These are phyloP conservation scores for Lethenteron camtschaticum DNA, from an alignment of 2,113 vertebrate species.

Conservation along the genomic window DNA sequence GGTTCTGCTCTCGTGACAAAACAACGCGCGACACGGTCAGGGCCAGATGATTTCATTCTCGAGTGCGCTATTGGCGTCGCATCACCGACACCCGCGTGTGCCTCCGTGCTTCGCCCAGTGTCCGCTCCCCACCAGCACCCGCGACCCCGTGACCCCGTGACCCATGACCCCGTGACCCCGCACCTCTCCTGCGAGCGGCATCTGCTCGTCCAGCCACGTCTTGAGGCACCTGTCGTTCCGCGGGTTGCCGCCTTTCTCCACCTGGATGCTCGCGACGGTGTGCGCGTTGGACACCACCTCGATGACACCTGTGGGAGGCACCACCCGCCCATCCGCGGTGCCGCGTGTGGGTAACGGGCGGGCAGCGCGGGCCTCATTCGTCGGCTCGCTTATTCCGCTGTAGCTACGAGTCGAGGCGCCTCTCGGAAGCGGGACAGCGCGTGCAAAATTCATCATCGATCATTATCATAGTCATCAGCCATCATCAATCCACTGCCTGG, in stretches of 20 bases:
- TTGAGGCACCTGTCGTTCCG: conserved; percentile 70
- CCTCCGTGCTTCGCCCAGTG: background rate
- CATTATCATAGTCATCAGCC: background rate
- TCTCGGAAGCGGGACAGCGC: background rate
- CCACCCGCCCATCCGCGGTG: background rate
- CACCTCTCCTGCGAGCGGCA: conserved; percentile 73
- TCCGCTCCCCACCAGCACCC: background rate
- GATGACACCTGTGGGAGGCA: conserved; percentile 53
- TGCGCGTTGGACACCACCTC: conserved; percentile 92
- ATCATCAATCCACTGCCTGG: background rate
- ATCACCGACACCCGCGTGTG: background rate
- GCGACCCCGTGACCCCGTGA: background rate
- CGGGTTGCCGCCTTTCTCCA: conserved; percentile 85
- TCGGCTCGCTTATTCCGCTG: background rate
- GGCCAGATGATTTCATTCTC: too few species aligned
- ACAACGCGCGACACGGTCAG: background rate
- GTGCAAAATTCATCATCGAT: background rate
- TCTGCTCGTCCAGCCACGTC: conserved; percentile 84
- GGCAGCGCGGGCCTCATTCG: background rate
- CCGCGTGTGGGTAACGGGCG: background rate
- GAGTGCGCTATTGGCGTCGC: too few species aligned
- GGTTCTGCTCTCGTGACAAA: conserved; percentile 33
- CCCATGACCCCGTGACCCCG: background rate
- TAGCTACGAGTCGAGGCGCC: background rate
- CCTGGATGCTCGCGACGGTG: conserved; percentile 96